Evolutionary conservation across 2,888 invertebrate species (phyloP).

Genomic region (Ormyrus thymus): DNA sequence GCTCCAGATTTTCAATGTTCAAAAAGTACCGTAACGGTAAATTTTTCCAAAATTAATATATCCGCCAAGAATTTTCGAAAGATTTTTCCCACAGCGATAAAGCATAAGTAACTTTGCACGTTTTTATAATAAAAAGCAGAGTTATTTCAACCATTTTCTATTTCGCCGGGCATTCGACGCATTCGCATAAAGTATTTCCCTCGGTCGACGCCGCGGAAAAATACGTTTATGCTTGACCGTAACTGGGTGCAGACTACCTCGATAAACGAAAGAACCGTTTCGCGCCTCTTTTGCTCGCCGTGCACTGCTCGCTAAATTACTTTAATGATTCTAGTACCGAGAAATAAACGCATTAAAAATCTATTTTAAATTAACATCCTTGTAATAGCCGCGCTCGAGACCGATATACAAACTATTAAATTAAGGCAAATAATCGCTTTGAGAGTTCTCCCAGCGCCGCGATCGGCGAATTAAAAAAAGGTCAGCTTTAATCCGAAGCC

Average conservation of each 20-base stretch:
- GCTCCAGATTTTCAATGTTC: too few relatives aligned
- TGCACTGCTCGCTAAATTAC: conserved; percentile 8
- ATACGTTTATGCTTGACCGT: conserved; percentile 8
- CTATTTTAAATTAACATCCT: background rate
- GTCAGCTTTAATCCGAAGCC: too few relatives aligned
- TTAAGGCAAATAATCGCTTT: too few relatives aligned
- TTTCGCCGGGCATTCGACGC: conserved; percentile 2
- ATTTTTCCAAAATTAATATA: too few relatives aligned
- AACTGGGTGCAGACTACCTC: conserved; percentile 5
- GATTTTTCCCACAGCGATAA: background rate
- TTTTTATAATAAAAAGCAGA: background rate
- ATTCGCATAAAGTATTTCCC: conserved; percentile 10
- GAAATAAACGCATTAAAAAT: conserved; percentile 13
- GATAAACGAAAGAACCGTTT: conserved; percentile 28
- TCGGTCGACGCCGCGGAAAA: background rate
- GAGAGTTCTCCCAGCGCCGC: too few relatives aligned
- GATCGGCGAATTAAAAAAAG: too few relatives aligned
- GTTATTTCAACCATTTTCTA: conserved; percentile 7
- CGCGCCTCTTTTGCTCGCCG: conserved; percentile 14
- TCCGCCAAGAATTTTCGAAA: too few relatives aligned
- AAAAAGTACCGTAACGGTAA: too few relatives aligned
- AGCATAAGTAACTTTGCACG: background rate
- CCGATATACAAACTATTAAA: too few relatives aligned
- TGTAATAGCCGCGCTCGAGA: background rate
- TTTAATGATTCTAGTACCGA: background rate